phyloP scores from a whole-genome alignment of 1,140 invertebrate species.

The Nilaparvata lugens region DNA sequence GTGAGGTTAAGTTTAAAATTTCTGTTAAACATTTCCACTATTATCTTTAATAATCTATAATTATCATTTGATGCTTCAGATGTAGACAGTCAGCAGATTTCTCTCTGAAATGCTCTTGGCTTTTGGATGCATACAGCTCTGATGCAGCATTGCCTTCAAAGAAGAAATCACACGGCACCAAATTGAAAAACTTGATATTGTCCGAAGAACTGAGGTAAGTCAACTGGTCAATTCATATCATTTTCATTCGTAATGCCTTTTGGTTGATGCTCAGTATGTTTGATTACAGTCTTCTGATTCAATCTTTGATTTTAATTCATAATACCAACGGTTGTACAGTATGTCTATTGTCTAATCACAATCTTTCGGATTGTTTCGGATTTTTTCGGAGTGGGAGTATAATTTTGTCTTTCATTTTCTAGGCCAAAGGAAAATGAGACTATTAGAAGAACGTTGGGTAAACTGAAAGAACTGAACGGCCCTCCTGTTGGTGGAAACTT shows the following conservation, averaged over 20 bases:
- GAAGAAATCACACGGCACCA: slow-evolving; percentile 78
- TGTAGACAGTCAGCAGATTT: slow-evolving; percentile 92
- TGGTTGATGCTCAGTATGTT: too few relatives aligned
- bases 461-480: slow-evolving; percentile 14
- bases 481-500: not conserved
- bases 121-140: slow-evolving; percentile 86
- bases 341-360: too few relatives aligned
- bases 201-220: slow-evolving; percentile 71
- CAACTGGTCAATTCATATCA: not conserved
- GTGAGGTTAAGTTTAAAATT: too few relatives aligned
- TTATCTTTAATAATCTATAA: too few relatives aligned
- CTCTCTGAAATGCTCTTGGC: slow-evolving; percentile 89
- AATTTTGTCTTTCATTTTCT: slow-evolving; percentile 17
- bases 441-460: slow-evolving; percentile 30
- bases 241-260: not conserved
- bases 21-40: too few relatives aligned
- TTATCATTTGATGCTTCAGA: slow-evolving; percentile 40
- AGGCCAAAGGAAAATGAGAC: slow-evolving; percentile 39
- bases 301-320: too few relatives aligned
- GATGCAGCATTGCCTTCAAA: slow-evolving; percentile 61
- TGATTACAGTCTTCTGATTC: too few relatives aligned
- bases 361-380: too few relatives aligned
- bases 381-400: not conserved
- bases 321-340: too few relatives aligned
- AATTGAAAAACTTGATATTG: slow-evolving; percentile 78